Evolutionary conservation across 2,888 invertebrate species (phyloP).

Genomic region (Gastracanthus pulcherrimus): DNA sequence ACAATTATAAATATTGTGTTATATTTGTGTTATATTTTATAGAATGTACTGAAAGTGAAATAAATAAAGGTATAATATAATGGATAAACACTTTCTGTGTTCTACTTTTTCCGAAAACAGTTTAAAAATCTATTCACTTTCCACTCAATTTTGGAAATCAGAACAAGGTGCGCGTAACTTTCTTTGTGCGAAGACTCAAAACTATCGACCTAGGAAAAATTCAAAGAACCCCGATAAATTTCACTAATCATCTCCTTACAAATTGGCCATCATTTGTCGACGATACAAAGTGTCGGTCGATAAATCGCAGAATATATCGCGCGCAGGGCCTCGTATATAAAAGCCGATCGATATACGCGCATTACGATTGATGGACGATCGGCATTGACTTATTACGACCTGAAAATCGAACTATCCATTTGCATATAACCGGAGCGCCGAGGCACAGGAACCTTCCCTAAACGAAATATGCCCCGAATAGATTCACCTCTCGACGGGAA

Average conservation of each 20-base stretch:
- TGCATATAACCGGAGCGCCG: neutral
- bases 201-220: neutral
- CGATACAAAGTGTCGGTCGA: constrained; percentile 13
- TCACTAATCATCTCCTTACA: constrained; percentile 11
- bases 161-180: neutral
- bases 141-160: neutral
- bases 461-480: neutral
- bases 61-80: no score
- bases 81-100: no score
- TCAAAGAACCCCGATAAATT: neutral
- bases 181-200: neutral
- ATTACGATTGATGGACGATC: constrained; percentile 39
- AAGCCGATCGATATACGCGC: neutral
- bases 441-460: no score
- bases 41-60: no score
- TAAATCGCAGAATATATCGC: constrained; percentile 20
- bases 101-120: no score
- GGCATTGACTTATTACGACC: constrained; percentile 25
- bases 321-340: neutral
- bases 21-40: no score
- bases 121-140: no score
- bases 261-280: constrained; percentile 46
- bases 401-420: constrained; percentile 27
- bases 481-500: neutral
- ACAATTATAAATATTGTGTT: no score